These are phyloP conservation scores for Anseranas semipalmata DNA, from an alignment of 2,113 vertebrate genomes.

Conservation along the genomic window DNA sequence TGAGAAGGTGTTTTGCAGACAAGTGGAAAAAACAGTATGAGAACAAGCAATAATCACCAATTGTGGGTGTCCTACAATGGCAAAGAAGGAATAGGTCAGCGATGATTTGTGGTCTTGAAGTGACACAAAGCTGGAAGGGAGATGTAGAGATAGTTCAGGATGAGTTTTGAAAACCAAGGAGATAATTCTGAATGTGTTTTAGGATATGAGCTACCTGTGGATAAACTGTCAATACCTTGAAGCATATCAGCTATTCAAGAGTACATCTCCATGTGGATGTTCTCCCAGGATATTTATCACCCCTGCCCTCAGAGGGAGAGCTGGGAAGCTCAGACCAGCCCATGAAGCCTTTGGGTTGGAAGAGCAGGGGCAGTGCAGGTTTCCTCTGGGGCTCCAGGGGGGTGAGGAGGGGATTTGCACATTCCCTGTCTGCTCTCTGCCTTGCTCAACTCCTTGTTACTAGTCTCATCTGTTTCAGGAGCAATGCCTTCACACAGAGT, in stretches of 20 bases:
- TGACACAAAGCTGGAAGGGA: not conserved
- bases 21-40: not conserved
- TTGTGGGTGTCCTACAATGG: not conserved
- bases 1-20: not conserved
- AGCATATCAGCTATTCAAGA: not conserved
- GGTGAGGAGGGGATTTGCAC: not conserved
- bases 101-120: not conserved
- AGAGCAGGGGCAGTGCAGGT: not conserved
- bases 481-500: not conserved
- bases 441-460: not conserved
- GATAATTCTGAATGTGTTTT: not conserved
- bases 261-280: not conserved
- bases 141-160: not conserved
- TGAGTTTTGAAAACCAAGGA: not conserved
- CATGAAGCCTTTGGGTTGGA: not conserved
- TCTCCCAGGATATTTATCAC: not conserved
- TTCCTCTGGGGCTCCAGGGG: not conserved
- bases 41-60: not conserved
- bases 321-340: not conserved
- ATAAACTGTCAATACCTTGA: not conserved
- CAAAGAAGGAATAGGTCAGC: not conserved
- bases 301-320: not conserved
- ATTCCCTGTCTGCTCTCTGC: not conserved
- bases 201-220: not conserved
- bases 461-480: not conserved